These are phyloP conservation scores for Pagrus major DNA, from an alignment of 2,113 vertebrate species.

Conservation along the genomic window DNA sequence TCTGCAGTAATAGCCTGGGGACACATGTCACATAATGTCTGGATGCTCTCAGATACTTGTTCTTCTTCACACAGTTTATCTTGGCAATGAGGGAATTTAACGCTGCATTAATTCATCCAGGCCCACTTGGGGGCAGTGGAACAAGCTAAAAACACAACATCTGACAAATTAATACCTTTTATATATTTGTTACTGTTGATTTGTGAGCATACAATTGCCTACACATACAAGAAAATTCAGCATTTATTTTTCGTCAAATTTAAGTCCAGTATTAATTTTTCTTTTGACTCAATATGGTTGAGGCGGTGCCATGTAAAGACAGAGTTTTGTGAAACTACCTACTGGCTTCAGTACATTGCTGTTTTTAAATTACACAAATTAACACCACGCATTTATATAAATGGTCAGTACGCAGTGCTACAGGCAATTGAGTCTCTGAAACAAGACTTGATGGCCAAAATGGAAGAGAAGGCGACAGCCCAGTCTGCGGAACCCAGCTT, in stretches of 20 bases:
- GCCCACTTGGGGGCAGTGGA: background rate
- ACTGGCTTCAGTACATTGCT: no score
- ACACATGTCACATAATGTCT: background rate
- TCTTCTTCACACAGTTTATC: slow-evolving; percentile 5
- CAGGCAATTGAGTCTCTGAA: no score
- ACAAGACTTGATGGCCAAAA: no score
- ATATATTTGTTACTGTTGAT: background rate
- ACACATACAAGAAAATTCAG: background rate
- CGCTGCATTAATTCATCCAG: background rate
- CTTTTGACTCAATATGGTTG: background rate
- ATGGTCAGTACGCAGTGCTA: no score
- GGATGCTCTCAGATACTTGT: background rate
- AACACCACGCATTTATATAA: no score
- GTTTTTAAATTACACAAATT: no score
- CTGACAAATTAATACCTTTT: background rate
- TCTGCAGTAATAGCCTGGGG: slow-evolving; percentile 30
- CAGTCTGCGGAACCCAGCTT: no score
- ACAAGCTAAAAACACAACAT: background rate
- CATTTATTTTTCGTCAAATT: background rate
- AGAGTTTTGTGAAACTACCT: no score
- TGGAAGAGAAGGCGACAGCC: no score
- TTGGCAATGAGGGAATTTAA: background rate
- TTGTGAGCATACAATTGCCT: background rate
- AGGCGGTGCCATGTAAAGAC: no score
- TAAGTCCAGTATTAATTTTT: background rate